Base-by-base conservation (phyloP, 2,797 vertebrate species). In the Hoplostethus atlanticus region DNA sequence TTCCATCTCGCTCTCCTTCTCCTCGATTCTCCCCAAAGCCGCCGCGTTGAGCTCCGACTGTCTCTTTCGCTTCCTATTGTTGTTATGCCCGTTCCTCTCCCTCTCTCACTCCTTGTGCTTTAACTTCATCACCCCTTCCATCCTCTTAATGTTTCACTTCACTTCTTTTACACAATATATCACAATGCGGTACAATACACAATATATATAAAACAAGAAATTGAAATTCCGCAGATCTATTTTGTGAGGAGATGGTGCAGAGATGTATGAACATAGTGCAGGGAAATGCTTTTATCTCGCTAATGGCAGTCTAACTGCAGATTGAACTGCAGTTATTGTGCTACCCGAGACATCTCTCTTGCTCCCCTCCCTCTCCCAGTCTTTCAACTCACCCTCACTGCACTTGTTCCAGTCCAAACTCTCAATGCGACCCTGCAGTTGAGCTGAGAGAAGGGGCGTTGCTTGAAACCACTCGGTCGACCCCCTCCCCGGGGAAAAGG, bases 391-490 rank as follows among this genome's bases (percentile, higher is more conserved):
- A 44, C 28, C 36, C 55, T 78, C 51, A 81, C 42, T 61, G 38
- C 21, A 1, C 64, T 58, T 30, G 11, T 9, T 81, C 52, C 61
- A 34, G 56, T 68, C 72, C 80, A 7, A 64, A 59, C 81, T 79
- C 77, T 74, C 83, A 86, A 71, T 76, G 73, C 76, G 68, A 34
- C 69, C 68, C 86, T 86, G 87, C 1, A 73, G 87, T 68, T 61
- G 52, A 64, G 77, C 71, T 81, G 78, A 86, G 88, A 77, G 53
- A 79, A 53, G 59, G 80, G 69, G 71, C 25, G 15, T 46, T 11
- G 3, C 51, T 31, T n/a, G n/a, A 62, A 59, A 66, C 28, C 11
- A 55, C 71, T 68, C 64, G 47, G 10, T 71, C 68, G 31, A 5
- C 44, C 55, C 15, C 21, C 31, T n/a, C n/a, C 65, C 63, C 6